A percentile compares a stretch with the other conserved stretches of the same genome.
Evolutionary conservation across 1,140 invertebrate species (phyloP).

Genomic region (Drosophila grimshawi): DNA sequence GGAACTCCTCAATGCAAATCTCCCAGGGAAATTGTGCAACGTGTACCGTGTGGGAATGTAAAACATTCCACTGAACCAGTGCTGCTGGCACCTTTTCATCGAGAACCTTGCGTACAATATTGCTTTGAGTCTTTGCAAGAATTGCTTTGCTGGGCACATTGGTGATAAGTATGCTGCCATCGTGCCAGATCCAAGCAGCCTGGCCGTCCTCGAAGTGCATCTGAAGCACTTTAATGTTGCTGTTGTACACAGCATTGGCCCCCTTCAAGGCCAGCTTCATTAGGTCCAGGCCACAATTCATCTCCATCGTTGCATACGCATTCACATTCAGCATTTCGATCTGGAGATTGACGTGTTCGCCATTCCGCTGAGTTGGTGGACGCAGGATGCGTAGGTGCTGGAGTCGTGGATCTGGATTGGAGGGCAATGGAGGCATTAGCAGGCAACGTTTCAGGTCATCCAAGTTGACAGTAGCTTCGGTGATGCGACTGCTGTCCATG

Average conservation of each 20-base stretch:
- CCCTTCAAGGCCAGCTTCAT: constrained; percentile 1
- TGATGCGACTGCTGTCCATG: constrained; percentile 7
- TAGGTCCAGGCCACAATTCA: constrained; percentile 13
- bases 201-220: constrained; percentile 18
- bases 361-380: constrained; percentile 16
- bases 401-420: constrained; percentile 23
- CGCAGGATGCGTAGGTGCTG: constrained; percentile 47
- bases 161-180: constrained; percentile 42
- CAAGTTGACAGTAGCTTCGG: background rate
- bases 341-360: constrained; percentile 14
- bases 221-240: constrained; percentile 38
- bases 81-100: too few species aligned
- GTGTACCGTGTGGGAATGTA: constrained; percentile 22
- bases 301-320: constrained; percentile 26
- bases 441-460: constrained; percentile 21
- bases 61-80: background rate
- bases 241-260: constrained; percentile 24
- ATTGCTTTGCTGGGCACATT: constrained; percentile 22
- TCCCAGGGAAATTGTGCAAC: constrained; percentile 39
- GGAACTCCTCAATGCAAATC: constrained; percentile 32
- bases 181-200: constrained; percentile 51
- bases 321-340: constrained; percentile 34
- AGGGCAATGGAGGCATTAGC: constrained; percentile 20
- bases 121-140: constrained; percentile 24
- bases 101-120: constrained; percentile 6